Base-by-base conservation (phyloP, 2,797 vertebrate species). In the Anolis apletophallus region DNA sequence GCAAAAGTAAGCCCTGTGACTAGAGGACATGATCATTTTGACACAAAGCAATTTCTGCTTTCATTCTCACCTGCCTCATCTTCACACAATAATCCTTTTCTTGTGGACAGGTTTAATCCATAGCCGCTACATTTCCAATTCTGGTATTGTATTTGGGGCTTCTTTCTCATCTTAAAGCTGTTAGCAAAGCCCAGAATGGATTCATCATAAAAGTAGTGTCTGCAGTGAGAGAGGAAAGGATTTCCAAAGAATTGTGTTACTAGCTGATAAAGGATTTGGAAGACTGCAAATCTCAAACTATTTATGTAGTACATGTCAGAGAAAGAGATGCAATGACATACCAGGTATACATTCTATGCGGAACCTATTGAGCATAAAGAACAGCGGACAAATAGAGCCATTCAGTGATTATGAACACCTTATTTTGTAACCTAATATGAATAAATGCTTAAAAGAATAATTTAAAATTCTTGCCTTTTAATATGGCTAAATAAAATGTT, bases 211-310 rank as follows among this genome's bases (percentile, higher is more conserved):
- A 94, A 85, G 50, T 73, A 87, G 71, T 36, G 76, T 79, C 88
- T 92, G 90, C 88, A 86, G 88, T 73, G 90, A 95, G 81, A 86
- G 80, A 91, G 57, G 73, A 93, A 91, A 92, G 55, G 79, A 89
- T 93, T 95, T 94, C 92, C 85, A 50, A 91, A 94, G 88, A 91
- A 88, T 90, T 92, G 81, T 94, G 90, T 83, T 94, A 92, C 82
- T 81, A 93, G 91, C 88, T 94, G 94, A 93, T 94, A 94, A 94
- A 96, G 90, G 93, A 94, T 92, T 94, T 95, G 83, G 86, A 84
- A 93, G 90, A 74, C 86, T 90, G 79, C 85, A 92, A 93, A 91
- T 90, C 86, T 88, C 85, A 71, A 84, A 89, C 94, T 93, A 92
- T 94, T 95, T 95, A 91, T 93, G 84, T 91, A 88, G 85, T 90